These are phyloP conservation scores for Charina bottae DNA, from an alignment of 2,113 vertebrate genomes.

Conservation along the genomic window DNA sequence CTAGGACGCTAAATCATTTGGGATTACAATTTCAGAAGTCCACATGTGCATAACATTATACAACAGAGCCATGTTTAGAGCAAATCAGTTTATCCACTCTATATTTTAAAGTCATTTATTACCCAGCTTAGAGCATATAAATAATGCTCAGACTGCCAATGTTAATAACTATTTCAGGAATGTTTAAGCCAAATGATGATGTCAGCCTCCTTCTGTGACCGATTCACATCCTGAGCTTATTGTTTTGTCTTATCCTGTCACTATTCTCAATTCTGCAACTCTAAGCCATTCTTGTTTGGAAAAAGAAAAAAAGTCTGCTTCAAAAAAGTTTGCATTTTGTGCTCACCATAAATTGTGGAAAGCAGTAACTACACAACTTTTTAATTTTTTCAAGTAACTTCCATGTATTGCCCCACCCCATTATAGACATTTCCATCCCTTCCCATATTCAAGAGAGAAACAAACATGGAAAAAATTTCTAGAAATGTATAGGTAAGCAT, in stretches of 20 bases:
- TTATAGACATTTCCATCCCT: not conserved
- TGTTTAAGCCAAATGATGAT: slow-evolving; percentile 42
- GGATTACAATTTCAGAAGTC: slow-evolving; percentile 19
- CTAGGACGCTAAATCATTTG: not conserved
- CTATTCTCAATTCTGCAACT: slow-evolving; percentile 35
- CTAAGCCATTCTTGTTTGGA: slow-evolving; percentile 30
- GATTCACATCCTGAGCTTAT: slow-evolving; percentile 49
- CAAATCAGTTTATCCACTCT: not conserved
- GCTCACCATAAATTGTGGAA: not conserved
- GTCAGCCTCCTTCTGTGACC: slow-evolving; percentile 30
- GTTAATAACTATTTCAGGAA: slow-evolving; percentile 42
- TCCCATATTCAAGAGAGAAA: not conserved
- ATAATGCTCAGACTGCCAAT: slow-evolving; percentile 28
- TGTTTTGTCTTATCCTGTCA: slow-evolving; percentile 19
- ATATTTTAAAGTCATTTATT: slow-evolving; percentile 47
- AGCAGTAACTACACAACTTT: not conserved
- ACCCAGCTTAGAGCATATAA: slow-evolving; percentile 36
- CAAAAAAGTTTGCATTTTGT: not conserved
- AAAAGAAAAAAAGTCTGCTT: not conserved
- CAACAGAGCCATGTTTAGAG: slow-evolving; percentile 32
- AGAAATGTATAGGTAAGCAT: not conserved
- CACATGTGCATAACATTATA: slow-evolving; percentile 10
- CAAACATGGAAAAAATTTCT: not conserved
- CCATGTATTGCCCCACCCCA: not conserved
- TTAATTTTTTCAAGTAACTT: not conserved